Conservation (phyloP, 2,797 vertebrate genomes). For the Anguilla marmorata region DNA sequence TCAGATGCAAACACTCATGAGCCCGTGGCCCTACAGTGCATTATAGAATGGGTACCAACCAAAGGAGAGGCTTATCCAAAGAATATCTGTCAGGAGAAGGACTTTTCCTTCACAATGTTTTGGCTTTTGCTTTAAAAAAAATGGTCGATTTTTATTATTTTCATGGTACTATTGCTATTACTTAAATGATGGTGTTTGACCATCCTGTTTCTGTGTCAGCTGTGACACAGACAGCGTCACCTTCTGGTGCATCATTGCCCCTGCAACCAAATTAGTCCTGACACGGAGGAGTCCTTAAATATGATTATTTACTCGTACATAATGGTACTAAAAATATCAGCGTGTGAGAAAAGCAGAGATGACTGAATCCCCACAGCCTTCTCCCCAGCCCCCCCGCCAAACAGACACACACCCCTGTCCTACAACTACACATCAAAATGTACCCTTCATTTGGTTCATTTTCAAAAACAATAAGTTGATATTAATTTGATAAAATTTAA, state of each 20-base stretch:
- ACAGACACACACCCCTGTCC: neutral
- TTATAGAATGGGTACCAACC: too few relatives aligned
- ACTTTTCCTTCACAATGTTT: too few relatives aligned
- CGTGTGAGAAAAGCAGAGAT: neutral
- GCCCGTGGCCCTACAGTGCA: too few relatives aligned
- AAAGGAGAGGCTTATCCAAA: too few relatives aligned
- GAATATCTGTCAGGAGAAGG: too few relatives aligned
- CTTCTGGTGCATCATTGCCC: neutral
- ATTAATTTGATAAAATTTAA: neutral
- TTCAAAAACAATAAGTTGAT: neutral
- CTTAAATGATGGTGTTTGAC: neutral
- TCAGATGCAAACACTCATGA: too few relatives aligned
- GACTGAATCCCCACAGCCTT: neutral
- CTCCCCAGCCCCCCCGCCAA: neutral
- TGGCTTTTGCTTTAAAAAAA: too few relatives aligned
- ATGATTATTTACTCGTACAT: conserved; percentile 22
- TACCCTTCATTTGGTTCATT: neutral
- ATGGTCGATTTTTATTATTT: too few relatives aligned
- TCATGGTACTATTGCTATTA: neutral
- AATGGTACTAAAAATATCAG: conserved; percentile 24
- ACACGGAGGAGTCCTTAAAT: conserved; percentile 20
- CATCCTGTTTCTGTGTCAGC: neutral
- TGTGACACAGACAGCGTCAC: neutral
- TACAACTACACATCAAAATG: neutral
- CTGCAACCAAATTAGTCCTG: neutral